phyloP scores from a whole-genome alignment of 2,113 vertebrate genomes.

The Electrona antarctica region DNA sequence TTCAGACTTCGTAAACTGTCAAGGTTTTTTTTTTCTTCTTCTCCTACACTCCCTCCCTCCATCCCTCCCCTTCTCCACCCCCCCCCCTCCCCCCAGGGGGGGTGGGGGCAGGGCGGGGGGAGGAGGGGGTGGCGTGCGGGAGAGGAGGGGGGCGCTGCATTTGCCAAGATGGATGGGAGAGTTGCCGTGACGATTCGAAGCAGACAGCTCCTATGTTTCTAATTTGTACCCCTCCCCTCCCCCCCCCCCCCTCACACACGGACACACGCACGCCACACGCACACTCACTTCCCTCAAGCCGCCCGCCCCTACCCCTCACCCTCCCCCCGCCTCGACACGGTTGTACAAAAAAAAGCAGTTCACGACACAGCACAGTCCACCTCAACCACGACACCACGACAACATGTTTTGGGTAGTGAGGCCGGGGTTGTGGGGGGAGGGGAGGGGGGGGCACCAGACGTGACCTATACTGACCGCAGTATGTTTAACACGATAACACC shows the following conservation, averaged over 20 bases:
- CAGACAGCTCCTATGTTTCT: conserved; percentile 54
- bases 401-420: conserved; percentile 69
- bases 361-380: conserved; percentile 74
- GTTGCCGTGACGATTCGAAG: conserved; percentile 52
- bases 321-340: conserved; percentile 50
- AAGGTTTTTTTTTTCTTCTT: conserved; percentile 20
- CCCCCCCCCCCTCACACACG: background rate
- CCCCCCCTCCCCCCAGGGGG: conserved; percentile 6
- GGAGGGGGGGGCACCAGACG: conserved; percentile 37
- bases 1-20: conserved; percentile 52
- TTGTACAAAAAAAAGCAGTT: conserved; percentile 69
- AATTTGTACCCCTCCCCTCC: conserved; percentile 43
- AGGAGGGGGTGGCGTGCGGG: conserved; percentile 12
- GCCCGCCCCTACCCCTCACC: conserved; percentile 2
- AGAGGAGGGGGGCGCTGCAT: conserved; percentile 40
- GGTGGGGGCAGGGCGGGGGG: conserved; percentile 27
- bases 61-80: background rate
- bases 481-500: too few relatives aligned
- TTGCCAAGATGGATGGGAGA: conserved; percentile 60
- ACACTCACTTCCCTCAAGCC: background rate
- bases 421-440: conserved; percentile 25
- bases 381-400: conserved; percentile 72
- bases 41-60: conserved; percentile 6
- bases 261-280: too few relatives aligned
- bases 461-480: conserved; percentile 19